Evolutionary conservation across 1,140 invertebrate genomes (phyloP), one percentile per base, ranked within the genome.

Genomic region (Cydia pomonella): DNA sequence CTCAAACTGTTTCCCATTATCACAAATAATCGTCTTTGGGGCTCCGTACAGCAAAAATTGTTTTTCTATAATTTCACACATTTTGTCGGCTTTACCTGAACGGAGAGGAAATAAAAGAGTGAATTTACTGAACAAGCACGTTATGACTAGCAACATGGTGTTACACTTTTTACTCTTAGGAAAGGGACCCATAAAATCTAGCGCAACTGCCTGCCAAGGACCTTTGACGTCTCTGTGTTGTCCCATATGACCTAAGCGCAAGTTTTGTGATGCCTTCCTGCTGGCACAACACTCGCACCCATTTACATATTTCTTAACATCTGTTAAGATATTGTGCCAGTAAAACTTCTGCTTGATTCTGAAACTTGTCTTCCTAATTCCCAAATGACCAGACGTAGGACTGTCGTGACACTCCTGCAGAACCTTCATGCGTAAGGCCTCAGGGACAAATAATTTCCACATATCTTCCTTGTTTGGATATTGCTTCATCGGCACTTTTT

Each of bases 181-280:
- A n/a, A n/a, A n/a, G n/a, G n/a, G n/a, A n/a, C n/a, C n/a, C n/a
- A n/a, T n/a, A n/a, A n/a, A n/a, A n/a, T n/a, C n/a, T n/a, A n/a
- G n/a, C n/a, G 29, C 29, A 3, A 33, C 6, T 33, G 2, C 72
- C 29, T 83, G 75, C 33, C 74, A 80, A 1, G 82, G 82, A 59
- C 66, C 27, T n/a, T 76, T 77, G 6, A 80, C 75, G 12, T 63
- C 69, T 77, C 75, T 78, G 53, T 76, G 80, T 10, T 76, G 50
- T 1, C 82, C 82, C 79, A 83, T 80, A 2, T 53, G 69, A 29
- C 80, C 80, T 10, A 72, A 64, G 6, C 73, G 74, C 29, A 47
- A 27, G 25, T 64, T 62, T 69, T 80, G 79, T 29, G 63, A 72
- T 13, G 73, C 62, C 50, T 82, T 80, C 5, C 75, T 73, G 23